phyloP scores from a whole-genome alignment of 2,113 vertebrate species.

The Limanda limanda region DNA sequence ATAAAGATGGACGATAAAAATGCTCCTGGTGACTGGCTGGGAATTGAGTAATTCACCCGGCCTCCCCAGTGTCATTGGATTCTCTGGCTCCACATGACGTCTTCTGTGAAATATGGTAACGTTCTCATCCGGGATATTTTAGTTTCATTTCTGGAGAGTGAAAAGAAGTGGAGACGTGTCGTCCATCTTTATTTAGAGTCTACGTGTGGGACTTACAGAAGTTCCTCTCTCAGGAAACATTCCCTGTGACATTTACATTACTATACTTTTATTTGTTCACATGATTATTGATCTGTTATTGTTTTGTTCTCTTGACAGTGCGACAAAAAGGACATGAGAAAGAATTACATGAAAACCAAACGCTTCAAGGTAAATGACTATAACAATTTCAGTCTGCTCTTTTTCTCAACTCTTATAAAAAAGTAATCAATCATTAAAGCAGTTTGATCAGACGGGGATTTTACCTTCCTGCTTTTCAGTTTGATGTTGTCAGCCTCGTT shows the following conservation, averaged over 20 bases:
- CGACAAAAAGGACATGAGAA: constrained; percentile 91
- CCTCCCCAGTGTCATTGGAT: too few species aligned
- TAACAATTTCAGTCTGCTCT: neutral
- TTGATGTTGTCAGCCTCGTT: constrained; percentile 90
- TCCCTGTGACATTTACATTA: neutral
- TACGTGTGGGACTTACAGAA: neutral
- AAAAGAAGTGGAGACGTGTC: neutral
- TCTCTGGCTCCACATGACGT: neutral
- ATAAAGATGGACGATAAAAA: too few species aligned
- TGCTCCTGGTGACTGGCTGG: too few species aligned
- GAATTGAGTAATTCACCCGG: too few species aligned
- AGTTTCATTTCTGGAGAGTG: neutral
- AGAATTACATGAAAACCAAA: constrained; percentile 89
- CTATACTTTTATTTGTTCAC: neutral
- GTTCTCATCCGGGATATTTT: too few species aligned
- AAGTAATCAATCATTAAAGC: neutral
- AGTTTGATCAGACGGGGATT: neutral
- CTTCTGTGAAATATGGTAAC: neutral
- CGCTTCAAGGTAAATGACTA: constrained; percentile 89
- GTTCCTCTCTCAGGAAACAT: neutral
- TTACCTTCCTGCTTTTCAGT: constrained; percentile 80
- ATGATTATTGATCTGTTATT: constrained; percentile 2
- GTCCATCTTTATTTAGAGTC: neutral
- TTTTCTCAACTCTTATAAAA: neutral
- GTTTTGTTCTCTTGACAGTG: constrained; percentile 76